phyloP scores from a whole-genome alignment of 2,797 vertebrate genomes.

The Loris lydekkerianus region DNA sequence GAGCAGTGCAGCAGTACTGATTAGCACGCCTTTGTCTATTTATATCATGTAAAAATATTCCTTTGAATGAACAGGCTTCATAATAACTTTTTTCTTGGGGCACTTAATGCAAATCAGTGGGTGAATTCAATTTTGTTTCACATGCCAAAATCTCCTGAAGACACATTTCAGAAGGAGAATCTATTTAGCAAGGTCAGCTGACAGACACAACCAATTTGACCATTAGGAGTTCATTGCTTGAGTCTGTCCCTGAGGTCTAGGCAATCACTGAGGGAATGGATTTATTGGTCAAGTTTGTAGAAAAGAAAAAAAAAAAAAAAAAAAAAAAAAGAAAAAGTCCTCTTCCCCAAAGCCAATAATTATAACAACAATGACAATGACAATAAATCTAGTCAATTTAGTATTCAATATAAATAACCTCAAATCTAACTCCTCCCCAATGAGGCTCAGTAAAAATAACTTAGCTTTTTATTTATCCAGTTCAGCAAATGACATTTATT shows the following conservation, averaged over 20 bases:
- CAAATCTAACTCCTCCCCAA: not conserved
- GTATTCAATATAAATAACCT: not conserved
- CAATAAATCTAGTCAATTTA: not conserved
- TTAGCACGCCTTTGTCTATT: conserved; percentile 48
- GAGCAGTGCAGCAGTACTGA: not conserved
- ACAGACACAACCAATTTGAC: not conserved
- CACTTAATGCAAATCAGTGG: conserved; percentile 69
- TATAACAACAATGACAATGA: not conserved
- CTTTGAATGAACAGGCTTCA: conserved; percentile 57
- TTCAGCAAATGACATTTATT: conserved; percentile 62
- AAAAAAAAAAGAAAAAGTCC: not conserved
- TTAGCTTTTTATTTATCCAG: conserved; percentile 56
- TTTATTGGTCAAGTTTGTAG: not conserved
- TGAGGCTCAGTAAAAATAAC: conserved; percentile 35
- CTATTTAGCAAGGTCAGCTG: not conserved
- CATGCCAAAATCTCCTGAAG: conserved; percentile 54
- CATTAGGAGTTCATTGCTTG: not conserved
- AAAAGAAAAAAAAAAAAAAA: not conserved
- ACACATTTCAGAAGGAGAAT: conserved; percentile 54
- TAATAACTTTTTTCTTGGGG: conserved; percentile 72
- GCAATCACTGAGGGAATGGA: not conserved
- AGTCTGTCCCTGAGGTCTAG: not conserved
- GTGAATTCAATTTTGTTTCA: conserved; percentile 71
- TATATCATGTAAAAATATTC: conserved; percentile 31
- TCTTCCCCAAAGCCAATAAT: not conserved